Percentiles rank a stretch among this genome's conserved stretches.
phyloP scores from a whole-genome alignment of 2,113 vertebrate genomes.

The Rissa tridactyla region DNA sequence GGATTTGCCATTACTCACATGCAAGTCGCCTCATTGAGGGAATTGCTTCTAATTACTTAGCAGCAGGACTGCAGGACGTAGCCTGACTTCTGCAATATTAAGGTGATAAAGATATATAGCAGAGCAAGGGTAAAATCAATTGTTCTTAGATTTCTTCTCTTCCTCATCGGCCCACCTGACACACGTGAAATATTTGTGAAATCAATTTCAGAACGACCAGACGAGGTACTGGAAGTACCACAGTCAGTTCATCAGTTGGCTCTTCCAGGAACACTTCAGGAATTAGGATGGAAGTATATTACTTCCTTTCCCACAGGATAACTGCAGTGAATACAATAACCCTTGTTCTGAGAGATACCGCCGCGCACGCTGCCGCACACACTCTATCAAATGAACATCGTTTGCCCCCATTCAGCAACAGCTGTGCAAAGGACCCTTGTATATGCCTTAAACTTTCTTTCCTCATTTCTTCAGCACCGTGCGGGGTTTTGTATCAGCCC shows the following conservation, averaged over 20 bases:
- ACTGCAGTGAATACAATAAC: not conserved
- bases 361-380: fast-evolving
- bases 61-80: not conserved
- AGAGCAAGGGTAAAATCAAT: conserved; percentile 2
- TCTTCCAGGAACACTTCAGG: not conserved
- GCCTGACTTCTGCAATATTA: not conserved
- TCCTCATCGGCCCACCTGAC: not conserved
- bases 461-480: not conserved
- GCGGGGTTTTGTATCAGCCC: not conserved
- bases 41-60: not conserved
- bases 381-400: not conserved
- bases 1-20: not conserved
- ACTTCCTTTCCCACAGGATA: not conserved
- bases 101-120: not conserved
- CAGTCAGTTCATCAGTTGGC: not conserved
- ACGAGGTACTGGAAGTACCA: not conserved
- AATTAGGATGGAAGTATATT: not conserved
- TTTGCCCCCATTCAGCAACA: not conserved
- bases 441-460: not conserved
- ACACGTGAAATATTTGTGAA: conserved; percentile 31
- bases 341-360: not conserved
- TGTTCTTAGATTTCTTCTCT: not conserved
- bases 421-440: not conserved
- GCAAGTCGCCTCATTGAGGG: not conserved
- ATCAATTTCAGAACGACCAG: conserved; percentile 4